Percentiles rank a stretch among this genome's conserved stretches.
These are phyloP conservation scores for Mamestra configurata DNA, from an alignment of 1,140 invertebrate genomes.

Conservation along the genomic window DNA sequence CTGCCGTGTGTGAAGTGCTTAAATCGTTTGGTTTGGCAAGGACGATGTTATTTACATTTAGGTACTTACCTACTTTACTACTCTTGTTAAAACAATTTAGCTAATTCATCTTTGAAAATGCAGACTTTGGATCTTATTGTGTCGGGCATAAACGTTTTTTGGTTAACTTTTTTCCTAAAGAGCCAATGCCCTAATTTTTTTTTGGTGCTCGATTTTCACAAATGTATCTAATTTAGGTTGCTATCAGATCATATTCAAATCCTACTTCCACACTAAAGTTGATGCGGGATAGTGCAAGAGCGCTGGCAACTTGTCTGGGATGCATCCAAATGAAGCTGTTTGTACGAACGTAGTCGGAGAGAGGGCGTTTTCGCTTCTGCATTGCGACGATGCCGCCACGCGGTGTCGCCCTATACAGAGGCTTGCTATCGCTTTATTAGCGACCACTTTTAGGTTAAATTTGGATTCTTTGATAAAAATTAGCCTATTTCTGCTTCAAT, in stretches of 20 bases:
- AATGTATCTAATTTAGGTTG: too few relatives aligned
- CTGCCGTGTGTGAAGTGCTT: too few relatives aligned
- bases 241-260: too few relatives aligned
- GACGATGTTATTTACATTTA: too few relatives aligned
- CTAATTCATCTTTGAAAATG: too few relatives aligned
- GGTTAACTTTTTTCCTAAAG: too few relatives aligned
- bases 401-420: background rate
- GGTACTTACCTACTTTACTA: too few relatives aligned
- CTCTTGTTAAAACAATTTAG: too few relatives aligned
- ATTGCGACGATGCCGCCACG: background rate
- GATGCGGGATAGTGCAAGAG: background rate
- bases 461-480: constrained; percentile 60
- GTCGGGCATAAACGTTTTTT: background rate
- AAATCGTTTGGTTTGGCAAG: too few relatives aligned
- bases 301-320: background rate
- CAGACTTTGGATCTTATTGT: background rate
- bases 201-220: too few relatives aligned
- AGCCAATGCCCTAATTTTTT: too few relatives aligned
- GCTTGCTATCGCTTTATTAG: background rate
- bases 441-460: constrained; percentile 47
- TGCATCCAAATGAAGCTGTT: background rate
- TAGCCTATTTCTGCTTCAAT: constrained; percentile 62
- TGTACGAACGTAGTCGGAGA: background rate
- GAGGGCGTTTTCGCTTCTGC: background rate
- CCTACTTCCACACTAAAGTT: too few relatives aligned